Evolutionary conservation across 1,140 invertebrate species (phyloP), one percentile per base, ranked within the genome.

Genomic region (Sarcophaga peregrina): DNA sequence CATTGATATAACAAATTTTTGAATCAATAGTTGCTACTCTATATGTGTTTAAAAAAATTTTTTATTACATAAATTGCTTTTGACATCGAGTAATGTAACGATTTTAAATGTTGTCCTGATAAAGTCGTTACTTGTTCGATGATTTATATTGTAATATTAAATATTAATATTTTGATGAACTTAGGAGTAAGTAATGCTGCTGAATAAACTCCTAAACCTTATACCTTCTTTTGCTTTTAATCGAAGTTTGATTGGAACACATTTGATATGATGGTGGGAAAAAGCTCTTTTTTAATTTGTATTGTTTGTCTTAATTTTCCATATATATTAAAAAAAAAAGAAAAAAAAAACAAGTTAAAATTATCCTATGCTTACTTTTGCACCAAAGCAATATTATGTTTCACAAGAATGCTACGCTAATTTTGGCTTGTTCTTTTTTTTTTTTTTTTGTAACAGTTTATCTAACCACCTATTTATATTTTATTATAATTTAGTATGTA

Each of bases 301-400:
- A 78, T 78, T 78, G 75, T 78, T 78, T 78, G 75, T 78, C 75
- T 78, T 78, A 78, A 78, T 78, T 78, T 78, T 52, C 75, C 46
- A 78, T 37, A 48, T 10, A 76, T 20, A 25, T 37, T 37, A 37
- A 37, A 37, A 37, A 37, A 78, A 6, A 13, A 75, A 47, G 73
- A 20, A 20, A 78, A 78, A 47, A 76, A 76, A 78, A 78, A 78
- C 48, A 78, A 78, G 75, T 78, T 78, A 78, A 78, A 78, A 78
- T 78, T 50, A 25, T 78, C 75, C 7, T 3, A 76, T 6, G 47
- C 74, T 75, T 15, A 76, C n/a, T 50, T 78, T 78, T 78, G 6
- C 50, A 13, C 5, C 48, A 78, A 78, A 17, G 48, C 47, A 50
- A 78, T 50, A 50, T 50, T 47, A 20, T 13, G 17, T 78, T 78